A percentile compares a stretch with the other conserved stretches of the same genome.
Conservation (phyloP, 2,113 vertebrate genomes). For the Penelope pileata region DNA sequence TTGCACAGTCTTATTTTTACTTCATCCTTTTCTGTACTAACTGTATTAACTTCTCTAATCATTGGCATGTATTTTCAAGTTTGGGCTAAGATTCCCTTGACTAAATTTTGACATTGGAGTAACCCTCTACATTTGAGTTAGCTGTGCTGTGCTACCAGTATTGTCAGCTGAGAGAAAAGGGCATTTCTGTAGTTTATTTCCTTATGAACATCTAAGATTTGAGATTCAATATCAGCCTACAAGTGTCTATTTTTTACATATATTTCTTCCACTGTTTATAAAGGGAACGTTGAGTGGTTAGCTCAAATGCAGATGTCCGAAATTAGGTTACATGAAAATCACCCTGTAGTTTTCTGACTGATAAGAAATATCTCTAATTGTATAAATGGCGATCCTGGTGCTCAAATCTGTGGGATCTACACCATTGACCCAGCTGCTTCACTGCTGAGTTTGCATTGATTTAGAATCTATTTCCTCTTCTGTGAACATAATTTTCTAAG, state of each 20-base stretch:
- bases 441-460: slow-evolving; percentile 1
- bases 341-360: not conserved
- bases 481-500: not conserved
- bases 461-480: not conserved
- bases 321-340: slow-evolving; percentile 32
- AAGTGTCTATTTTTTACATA: slow-evolving; percentile 24
- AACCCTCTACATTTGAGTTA: not conserved
- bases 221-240: not conserved
- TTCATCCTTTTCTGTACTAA: not conserved
- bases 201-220: not conserved
- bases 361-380: not conserved
- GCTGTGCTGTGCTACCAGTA: not conserved
- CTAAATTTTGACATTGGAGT: not conserved
- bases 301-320: not conserved
- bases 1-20: not conserved
- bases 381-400: slow-evolving; percentile 4
- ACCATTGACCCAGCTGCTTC: not conserved
- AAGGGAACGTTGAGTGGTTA: not conserved
- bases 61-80: not conserved
- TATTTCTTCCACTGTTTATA: not conserved
- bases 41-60: not conserved
- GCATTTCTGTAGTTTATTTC: not conserved
- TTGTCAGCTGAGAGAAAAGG: not conserved
- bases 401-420: not conserved
- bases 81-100: not conserved